These are phyloP conservation scores for silkworm (Bombyx mori) DNA, from an alignment of 1,140 invertebrate species.

Conservation along the genomic window DNA sequence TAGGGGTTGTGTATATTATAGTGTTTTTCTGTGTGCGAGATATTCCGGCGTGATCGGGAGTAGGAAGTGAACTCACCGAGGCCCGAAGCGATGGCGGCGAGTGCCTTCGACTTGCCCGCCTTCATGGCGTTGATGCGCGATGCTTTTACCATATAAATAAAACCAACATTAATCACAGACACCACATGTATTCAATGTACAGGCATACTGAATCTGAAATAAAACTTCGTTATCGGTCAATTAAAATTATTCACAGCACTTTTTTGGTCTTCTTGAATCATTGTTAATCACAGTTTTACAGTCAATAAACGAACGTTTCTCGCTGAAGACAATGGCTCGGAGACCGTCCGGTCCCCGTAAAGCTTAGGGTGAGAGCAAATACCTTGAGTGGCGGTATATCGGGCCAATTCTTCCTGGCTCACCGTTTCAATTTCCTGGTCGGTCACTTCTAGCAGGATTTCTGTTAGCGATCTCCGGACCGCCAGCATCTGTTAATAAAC, in stretches of 20 bases:
- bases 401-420: conserved; percentile 78
- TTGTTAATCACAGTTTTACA: conserved; percentile 30
- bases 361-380: conserved; percentile 56
- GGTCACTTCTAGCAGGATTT: conserved; percentile 94
- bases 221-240: conserved; percentile 59
- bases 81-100: conserved; percentile 65
- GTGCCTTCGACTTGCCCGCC: conserved; percentile 70
- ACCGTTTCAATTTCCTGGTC: conserved; percentile 88
- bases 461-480: conserved; percentile 88
- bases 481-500: conserved; percentile 82
- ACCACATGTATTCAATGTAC: conserved; percentile 56
- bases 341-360: conserved; percentile 38
- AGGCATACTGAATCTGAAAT: conserved; percentile 58
- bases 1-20: conserved; percentile 36
- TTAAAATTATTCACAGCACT: conserved; percentile 41
- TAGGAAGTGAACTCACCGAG: conserved; percentile 59
- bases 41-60: conserved; percentile 15
- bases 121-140: conserved; percentile 68
- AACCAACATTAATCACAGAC: conserved; percentile 68
- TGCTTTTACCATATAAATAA: conserved; percentile 73
- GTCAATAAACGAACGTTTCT: conserved; percentile 42
- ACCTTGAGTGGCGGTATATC: conserved; percentile 70
- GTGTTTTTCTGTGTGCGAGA: conserved; percentile 23
- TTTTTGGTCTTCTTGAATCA: conserved; percentile 1
- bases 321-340: conserved; percentile 44